Percentiles rank a stretch among this genome's conserved stretches.
These are phyloP conservation scores for Hyposoter dolosus DNA, from an alignment of 2,888 invertebrate genomes.

Conservation along the genomic window DNA sequence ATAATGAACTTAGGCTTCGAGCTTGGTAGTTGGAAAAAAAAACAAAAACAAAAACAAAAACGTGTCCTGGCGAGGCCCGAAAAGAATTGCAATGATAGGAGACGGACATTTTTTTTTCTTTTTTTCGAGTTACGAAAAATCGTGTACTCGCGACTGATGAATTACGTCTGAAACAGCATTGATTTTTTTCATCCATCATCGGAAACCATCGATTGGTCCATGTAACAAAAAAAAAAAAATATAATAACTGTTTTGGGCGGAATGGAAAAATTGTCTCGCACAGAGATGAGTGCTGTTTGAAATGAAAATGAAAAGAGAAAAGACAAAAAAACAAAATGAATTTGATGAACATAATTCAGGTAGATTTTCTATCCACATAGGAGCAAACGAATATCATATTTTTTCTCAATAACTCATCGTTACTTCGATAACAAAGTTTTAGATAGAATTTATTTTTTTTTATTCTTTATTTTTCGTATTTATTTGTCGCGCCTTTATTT, in stretches of 20 bases:
- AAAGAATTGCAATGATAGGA: constrained; percentile 24
- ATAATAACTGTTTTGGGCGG: not conserved
- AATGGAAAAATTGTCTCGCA: constrained; percentile 4
- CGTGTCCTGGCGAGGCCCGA: constrained; percentile 27
- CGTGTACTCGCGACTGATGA: constrained; percentile 51
- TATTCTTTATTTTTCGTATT: not conserved
- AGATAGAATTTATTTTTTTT: not conserved
- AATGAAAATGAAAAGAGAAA: constrained; percentile 13
- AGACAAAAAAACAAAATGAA: constrained; percentile 1
- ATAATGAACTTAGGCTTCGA: constrained; percentile 50
- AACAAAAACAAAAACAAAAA: not conserved
- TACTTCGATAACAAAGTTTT: not conserved
- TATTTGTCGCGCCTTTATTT: not conserved
- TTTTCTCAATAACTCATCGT: not conserved
- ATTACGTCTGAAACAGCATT: constrained; percentile 52
- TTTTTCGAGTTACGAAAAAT: constrained; percentile 48
- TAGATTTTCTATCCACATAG: constrained; percentile 19
- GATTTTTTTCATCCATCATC: constrained; percentile 8
- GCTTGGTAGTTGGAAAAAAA: constrained; percentile 43
- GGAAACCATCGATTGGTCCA: not conserved
- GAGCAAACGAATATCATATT: not conserved
- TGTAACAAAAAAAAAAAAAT: not conserved
- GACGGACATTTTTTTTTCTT: constrained; percentile 43
- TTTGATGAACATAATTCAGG: not conserved
- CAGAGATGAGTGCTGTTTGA: constrained; percentile 25